Conservation (phyloP, 2,113 vertebrate species). For the Dipodomys ordii region DNA sequence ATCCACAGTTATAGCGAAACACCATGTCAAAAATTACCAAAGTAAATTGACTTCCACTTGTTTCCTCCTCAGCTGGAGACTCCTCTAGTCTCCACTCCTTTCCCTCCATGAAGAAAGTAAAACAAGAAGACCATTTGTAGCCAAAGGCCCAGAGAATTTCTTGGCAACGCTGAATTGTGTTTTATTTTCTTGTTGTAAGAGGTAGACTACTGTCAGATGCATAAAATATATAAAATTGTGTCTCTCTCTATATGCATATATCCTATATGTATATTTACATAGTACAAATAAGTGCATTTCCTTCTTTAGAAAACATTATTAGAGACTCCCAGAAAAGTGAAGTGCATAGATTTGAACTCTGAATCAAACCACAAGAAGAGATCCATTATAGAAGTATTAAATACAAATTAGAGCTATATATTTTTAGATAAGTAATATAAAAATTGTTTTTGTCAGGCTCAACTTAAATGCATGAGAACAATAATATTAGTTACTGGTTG, state of each 20-base stretch:
- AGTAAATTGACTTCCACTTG: slow-evolving; percentile 55
- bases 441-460: slow-evolving; percentile 22
- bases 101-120: not conserved
- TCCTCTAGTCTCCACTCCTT: not conserved
- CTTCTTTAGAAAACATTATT: slow-evolving; percentile 7
- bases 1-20: slow-evolving; percentile 54
- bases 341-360: not conserved
- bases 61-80: slow-evolving; percentile 23
- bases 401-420: slow-evolving; percentile 16
- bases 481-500: slow-evolving; percentile 23
- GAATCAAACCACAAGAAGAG: not conserved
- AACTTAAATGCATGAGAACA: not conserved
- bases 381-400: not conserved
- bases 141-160: not conserved
- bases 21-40: slow-evolving; percentile 70
- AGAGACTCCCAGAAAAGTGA: not conserved
- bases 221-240: not conserved
- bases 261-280: not conserved
- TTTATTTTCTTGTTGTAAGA: slow-evolving; percentile 25
- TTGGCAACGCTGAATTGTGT: slow-evolving; percentile 12
- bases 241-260: not conserved
- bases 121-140: not conserved
- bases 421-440: slow-evolving; percentile 20
- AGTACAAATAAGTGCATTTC: not conserved
- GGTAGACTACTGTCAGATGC: not conserved